Evolutionary conservation across 1,140 invertebrate genomes (phyloP).

Genomic region (Adelges cooleyi): DNA sequence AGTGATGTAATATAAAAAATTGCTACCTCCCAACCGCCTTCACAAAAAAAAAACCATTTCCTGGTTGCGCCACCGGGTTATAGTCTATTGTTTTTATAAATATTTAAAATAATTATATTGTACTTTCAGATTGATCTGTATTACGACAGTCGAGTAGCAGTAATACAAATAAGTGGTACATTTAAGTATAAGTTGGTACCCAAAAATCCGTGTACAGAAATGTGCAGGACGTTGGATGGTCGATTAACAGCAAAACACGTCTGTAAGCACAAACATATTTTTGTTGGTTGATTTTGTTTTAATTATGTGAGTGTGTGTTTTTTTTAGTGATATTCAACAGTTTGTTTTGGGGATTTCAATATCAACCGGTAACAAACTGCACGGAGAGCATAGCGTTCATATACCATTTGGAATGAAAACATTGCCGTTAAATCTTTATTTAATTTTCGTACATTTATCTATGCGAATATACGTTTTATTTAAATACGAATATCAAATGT

Average conservation of each 20-base stretch:
- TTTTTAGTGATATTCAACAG: constrained; percentile 2
- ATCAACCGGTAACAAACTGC: background rate
- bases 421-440: too few species aligned
- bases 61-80: background rate
- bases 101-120: background rate
- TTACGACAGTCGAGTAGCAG: background rate
- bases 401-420: background rate
- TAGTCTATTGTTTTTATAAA: background rate
- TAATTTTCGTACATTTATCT: too few species aligned
- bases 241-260: background rate
- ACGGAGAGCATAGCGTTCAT: background rate
- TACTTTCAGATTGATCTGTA: background rate
- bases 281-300: background rate
- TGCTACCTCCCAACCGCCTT: too few species aligned
- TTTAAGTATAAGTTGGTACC: background rate
- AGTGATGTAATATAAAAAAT: too few species aligned
- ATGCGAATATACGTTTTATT: too few species aligned
- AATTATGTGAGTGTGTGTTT: background rate
- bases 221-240: background rate
- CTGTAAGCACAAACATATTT: background rate
- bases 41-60: background rate
- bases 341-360: constrained; percentile 15
- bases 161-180: background rate
- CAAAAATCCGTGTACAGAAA: background rate
- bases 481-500: too few species aligned